Conservation (phyloP, 92 coral and sea anemone genomes). For the Ricordea florida region DNA sequence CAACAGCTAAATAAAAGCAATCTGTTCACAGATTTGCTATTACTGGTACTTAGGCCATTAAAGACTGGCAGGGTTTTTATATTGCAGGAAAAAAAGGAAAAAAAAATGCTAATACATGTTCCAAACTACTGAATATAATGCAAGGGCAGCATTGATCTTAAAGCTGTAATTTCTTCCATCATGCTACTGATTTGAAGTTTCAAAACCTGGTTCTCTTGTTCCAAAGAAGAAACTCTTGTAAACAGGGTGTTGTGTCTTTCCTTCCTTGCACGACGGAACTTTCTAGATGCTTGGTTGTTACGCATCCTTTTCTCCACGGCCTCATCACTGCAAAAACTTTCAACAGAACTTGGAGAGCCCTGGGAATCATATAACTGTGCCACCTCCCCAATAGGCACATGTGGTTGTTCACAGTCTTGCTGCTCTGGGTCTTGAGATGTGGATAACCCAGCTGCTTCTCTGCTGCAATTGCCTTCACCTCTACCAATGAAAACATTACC, state of each 20-base stretch:
- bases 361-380: conserved; percentile 15
- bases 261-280: conserved; percentile 73
- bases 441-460: background rate
- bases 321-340: conserved; percentile 47
- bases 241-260: conserved; percentile 71
- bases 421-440: background rate
- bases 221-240: conserved; percentile 55
- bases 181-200: conserved; percentile 65
- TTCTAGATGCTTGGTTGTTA: conserved; percentile 82
- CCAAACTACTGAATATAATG: background rate
- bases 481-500: background rate
- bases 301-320: conserved; percentile 64
- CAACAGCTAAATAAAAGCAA: too few relatives aligned
- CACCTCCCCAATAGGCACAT: background rate
- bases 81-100: too few relatives aligned
- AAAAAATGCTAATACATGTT: too few relatives aligned
- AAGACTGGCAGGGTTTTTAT: too few relatives aligned
- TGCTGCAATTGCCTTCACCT: background rate
- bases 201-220: conserved; percentile 65
- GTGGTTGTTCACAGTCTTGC: background rate
- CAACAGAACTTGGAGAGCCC: conserved; percentile 26
- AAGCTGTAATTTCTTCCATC: conserved; percentile 44
- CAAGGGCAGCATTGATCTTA: conserved; percentile 48
- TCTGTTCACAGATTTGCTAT: too few relatives aligned
- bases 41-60: too few relatives aligned